These are phyloP conservation scores for Strongylocentrotus purpuratus DNA, from an alignment of 35 echinoderm and acorn worm genomes.

Conservation along the genomic window DNA sequence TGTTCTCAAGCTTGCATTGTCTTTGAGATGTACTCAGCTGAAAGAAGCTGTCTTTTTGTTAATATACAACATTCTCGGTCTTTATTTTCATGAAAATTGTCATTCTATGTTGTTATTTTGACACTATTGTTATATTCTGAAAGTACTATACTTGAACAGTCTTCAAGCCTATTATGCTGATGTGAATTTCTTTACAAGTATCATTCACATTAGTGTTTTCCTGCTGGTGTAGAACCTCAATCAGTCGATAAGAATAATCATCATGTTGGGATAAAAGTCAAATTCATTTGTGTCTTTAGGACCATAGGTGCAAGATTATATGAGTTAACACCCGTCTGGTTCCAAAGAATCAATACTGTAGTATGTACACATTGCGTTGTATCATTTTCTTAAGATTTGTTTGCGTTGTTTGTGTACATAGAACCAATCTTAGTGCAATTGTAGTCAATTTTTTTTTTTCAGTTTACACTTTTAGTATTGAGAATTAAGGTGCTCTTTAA, in stretches of 20 bases:
- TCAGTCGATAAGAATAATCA: no score
- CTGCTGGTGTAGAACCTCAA: no score
- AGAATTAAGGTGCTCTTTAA: background rate
- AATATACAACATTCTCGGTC: background rate
- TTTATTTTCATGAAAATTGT: background rate
- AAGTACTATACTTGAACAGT: background rate
- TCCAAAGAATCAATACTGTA: no score
- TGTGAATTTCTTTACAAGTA: no score
- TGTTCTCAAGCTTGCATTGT: background rate
- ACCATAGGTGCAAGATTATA: no score
- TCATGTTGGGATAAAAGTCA: no score
- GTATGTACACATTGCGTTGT: background rate
- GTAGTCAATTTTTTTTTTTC: background rate
- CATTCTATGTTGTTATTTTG: background rate
- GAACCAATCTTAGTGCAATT: slow-evolving; percentile 8
- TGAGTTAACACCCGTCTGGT: no score
- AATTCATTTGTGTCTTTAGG: no score
- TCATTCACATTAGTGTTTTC: no score
- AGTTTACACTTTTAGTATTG: background rate
- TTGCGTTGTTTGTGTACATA: background rate
- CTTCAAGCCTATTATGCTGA: background rate
- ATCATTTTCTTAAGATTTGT: background rate
- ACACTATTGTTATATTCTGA: background rate
- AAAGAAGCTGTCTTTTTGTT: background rate
- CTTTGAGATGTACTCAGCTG: background rate